Base-by-base conservation (phyloP, 2,888 invertebrate species). In the Pterobdella sp. region DNA sequence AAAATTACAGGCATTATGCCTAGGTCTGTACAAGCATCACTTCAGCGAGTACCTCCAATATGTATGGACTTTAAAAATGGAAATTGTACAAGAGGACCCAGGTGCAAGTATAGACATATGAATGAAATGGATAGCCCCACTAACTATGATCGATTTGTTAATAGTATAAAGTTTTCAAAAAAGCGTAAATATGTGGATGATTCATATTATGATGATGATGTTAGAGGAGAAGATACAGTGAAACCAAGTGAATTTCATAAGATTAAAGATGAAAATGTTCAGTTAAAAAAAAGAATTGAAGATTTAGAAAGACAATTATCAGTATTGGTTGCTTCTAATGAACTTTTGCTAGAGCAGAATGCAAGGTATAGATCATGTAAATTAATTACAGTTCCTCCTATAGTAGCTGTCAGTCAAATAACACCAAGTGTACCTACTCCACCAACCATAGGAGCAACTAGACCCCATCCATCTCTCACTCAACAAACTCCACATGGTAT, bases 291-390 rank as follows among this genome's bases (percentile, higher is more conserved):
- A 78, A 88, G 88, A 80, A 87, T 90, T 68, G 88, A 88, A 67
- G 89, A 89, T 78, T 82, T 90, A 74, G 89, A 89, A 81, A 88
- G 89, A 80, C 88, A 89, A 83, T 88, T 89, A 29, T 87, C 87
- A 42, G 90, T 90, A 81, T 83, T 90, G 75, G 88, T 88, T 49
- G 89, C 90, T 1, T 89, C 90, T 10, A 91, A 91, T 81, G 90
- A 91, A 81, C 90, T 90, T 81, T 85, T 91, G 18, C 83, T 91
- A 76, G 90, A 90, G 79, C 90, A 91, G 83, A 90, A 90, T 82
- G 90, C 90, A 34, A 88, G 88, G 76, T 83, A 90, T 75, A 85
- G 90, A 37, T 79, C 80, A 74, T 76, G 80, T 31, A 80, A 79
- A 67, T 76, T 79, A 35, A 77, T 79, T 18, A 79, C 79, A 31